phyloP scores from a whole-genome alignment of 2,113 vertebrate genomes.

The Dicentrarchus labrax region DNA sequence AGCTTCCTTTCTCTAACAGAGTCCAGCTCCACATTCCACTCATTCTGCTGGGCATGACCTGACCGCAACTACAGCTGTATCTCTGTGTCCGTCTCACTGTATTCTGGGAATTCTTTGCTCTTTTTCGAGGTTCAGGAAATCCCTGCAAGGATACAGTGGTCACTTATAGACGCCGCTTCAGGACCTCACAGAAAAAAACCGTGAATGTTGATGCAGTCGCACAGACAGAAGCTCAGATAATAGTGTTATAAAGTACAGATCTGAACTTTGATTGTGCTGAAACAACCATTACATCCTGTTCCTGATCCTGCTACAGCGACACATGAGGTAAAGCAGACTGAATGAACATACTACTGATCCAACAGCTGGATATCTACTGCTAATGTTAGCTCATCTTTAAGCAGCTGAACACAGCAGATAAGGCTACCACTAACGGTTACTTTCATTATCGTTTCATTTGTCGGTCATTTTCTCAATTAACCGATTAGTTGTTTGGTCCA shows the following conservation, averaged over 20 bases:
- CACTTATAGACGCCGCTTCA: neutral
- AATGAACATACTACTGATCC: neutral
- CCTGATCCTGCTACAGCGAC: neutral
- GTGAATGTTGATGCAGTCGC: neutral
- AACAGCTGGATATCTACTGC: neutral
- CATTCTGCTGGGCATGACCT: conserved; percentile 38
- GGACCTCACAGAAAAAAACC: neutral
- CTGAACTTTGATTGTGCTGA: neutral
- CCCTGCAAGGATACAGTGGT: neutral
- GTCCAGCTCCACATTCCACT: conserved; percentile 60
- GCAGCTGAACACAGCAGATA: neutral
- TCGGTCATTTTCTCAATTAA: no score
- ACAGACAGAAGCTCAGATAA: conserved; percentile 2
- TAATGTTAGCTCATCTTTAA: neutral
- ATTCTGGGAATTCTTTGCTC: conserved; percentile 28
- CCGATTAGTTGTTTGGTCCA: no score
- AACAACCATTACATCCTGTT: neutral
- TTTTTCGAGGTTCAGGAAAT: conserved; percentile 37
- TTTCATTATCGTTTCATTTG: no score
- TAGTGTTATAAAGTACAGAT: conserved; percentile 6
- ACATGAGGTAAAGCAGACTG: neutral
- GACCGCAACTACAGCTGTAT: conserved; percentile 2
- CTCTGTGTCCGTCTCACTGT: neutral
- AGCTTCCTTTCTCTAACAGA: conserved; percentile 38
- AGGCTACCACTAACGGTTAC: no score